Conservation (phyloP, 2,888 invertebrate species). For the Apomyelois bistriatella region DNA sequence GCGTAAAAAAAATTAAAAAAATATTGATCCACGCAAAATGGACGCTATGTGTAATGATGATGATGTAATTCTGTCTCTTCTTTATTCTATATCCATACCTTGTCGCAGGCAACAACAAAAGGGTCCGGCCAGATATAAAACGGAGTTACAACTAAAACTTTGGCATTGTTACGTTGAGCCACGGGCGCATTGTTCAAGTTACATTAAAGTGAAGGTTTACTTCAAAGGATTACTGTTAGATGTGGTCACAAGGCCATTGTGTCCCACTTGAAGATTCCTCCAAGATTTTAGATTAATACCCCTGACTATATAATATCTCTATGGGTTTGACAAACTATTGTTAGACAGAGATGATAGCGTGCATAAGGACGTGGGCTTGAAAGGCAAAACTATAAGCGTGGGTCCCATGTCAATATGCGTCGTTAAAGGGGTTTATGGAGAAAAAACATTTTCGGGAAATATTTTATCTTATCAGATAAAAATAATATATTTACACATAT, state of each 20-base stretch:
- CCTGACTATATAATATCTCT: background rate
- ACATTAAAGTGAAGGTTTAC: conserved; percentile 70
- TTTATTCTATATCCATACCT: conserved; percentile 2
- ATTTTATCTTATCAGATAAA: no score
- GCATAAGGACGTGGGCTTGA: no score
- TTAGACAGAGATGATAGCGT: no score
- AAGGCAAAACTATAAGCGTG: no score
- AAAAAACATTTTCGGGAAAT: no score
- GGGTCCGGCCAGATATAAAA: conserved; percentile 58
- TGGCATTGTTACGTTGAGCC: conserved; percentile 65
- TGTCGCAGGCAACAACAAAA: conserved; percentile 24
- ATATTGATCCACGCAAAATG: no score
- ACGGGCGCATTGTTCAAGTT: conserved; percentile 71
- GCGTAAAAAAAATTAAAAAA: no score
- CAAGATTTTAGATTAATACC: background rate
- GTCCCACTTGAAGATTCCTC: conserved; percentile 24
- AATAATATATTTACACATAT: no score
- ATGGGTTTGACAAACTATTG: no score
- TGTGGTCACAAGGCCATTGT: conserved; percentile 56
- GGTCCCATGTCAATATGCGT: no score
- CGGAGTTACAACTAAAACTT: conserved; percentile 69
- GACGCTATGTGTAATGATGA: no score
- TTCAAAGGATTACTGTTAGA: conserved; percentile 67
- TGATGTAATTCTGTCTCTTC: background rate
- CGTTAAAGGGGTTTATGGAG: no score